A percentile compares a stretch with the other conserved stretches of the same genome.
Evolutionary conservation across 2,797 vertebrate species (phyloP).

Genomic region (Lagocephalus sceleratus): DNA sequence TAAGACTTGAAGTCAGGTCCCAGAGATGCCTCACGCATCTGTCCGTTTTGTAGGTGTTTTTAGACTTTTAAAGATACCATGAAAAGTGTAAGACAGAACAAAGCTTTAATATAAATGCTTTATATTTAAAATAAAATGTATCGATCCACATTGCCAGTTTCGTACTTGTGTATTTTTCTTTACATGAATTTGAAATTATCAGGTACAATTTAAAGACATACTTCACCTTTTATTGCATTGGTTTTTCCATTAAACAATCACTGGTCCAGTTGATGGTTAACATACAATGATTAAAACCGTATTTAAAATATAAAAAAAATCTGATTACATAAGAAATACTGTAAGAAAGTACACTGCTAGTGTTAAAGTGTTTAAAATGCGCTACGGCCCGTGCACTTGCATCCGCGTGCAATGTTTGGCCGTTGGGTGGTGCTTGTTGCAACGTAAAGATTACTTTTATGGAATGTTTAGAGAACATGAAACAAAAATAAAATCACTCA

Average conservation of each 20-base stretch:
- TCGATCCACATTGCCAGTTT: neutral
- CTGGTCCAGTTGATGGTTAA: slow-evolving; percentile 26
- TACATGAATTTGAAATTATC: neutral
- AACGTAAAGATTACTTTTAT: slow-evolving; percentile 1
- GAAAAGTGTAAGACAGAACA: neutral
- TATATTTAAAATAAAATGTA: slow-evolving; percentile 33
- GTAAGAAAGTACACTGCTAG: slow-evolving; percentile 22
- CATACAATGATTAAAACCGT: slow-evolving; percentile 59
- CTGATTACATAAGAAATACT: slow-evolving; percentile 40
- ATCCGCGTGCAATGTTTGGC: slow-evolving; percentile 7
- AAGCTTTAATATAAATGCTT: slow-evolving; percentile 23
- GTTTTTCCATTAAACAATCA: slow-evolving; percentile 43
- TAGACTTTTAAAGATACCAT: neutral
- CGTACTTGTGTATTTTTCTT: neutral
- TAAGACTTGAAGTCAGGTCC: neutral
- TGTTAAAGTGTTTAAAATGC: slow-evolving; percentile 17
- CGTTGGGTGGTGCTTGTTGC: neutral
- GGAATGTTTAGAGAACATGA: slow-evolving; percentile 18
- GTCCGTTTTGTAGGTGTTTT: neutral
- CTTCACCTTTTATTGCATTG: slow-evolving; percentile 61
- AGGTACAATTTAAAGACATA: slow-evolving; percentile 20
- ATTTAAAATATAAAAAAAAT: slow-evolving; percentile 48
- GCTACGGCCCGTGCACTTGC: neutral
- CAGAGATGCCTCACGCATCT: neutral
- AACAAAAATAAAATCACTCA: slow-evolving; percentile 8